Conservation (phyloP, 92 coral and sea anemone genomes). For the Parazoanthus swiftii region DNA sequence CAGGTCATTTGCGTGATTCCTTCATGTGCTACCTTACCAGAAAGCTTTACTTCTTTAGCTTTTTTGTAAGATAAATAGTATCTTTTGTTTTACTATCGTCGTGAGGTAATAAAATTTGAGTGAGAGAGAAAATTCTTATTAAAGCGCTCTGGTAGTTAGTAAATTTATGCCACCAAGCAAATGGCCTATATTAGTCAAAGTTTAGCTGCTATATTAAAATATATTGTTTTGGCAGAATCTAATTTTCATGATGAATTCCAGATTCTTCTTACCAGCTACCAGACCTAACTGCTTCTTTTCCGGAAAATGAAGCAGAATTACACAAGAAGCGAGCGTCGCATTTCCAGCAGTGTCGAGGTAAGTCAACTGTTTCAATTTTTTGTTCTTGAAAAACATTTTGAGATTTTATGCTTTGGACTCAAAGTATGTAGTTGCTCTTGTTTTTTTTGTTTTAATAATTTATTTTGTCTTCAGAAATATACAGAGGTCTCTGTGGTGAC, state of each 20-base stretch:
- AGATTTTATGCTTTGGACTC: background rate
- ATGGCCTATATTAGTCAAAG: too few relatives aligned
- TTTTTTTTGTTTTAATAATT: background rate
- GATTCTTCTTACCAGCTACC: background rate
- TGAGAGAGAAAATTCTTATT: too few relatives aligned
- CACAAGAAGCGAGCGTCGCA: slow-evolving; percentile 6
- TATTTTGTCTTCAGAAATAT: slow-evolving; percentile 2
- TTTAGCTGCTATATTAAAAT: background rate
- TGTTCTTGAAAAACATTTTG: background rate
- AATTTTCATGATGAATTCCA: background rate
- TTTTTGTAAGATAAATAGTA: too few relatives aligned
- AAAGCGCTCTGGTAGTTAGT: too few relatives aligned
- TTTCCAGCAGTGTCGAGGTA: slow-evolving; percentile 15
- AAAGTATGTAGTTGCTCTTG: background rate
- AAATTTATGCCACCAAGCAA: too few relatives aligned
- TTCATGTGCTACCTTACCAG: too few relatives aligned
- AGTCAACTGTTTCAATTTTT: background rate
- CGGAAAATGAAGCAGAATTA: slow-evolving; percentile 22
- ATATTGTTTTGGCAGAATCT: background rate
- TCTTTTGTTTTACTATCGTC: too few relatives aligned
- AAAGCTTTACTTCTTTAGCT: too few relatives aligned
- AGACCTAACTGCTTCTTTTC: background rate
- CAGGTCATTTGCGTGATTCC: too few relatives aligned
- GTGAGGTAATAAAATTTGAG: too few relatives aligned
- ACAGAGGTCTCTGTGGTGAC: slow-evolving; percentile 15